Base-by-base conservation (phyloP, 2,888 invertebrate species). In the Caenorhabditis sp. region DNA sequence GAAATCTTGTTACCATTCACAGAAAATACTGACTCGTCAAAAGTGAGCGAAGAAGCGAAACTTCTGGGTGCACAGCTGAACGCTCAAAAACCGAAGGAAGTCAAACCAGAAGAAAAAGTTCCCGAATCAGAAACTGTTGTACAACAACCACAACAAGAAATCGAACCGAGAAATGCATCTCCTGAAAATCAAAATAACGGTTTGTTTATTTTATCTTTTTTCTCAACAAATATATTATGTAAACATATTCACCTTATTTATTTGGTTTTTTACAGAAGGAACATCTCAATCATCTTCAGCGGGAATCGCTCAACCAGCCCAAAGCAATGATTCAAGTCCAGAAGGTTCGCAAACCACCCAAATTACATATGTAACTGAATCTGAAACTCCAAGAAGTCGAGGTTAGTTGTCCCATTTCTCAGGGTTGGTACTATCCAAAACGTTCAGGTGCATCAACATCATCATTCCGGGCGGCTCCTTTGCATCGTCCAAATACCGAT, bases 1-100 rank as follows among this genome's bases (percentile, higher is more conserved):
- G 64, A 78, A 38, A 76, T 67, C 10, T 67, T 83, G 7, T 53
- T 68, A 21, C 72, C 77, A 12, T 62, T 77, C 8, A 67, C 69
- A 10, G 80, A 77, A 60, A 78, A 76, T 23, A 69, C 67, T 23
- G 59, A 73, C 23, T n/a, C 21, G 5, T 53, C 49, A 3, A 65
- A 67, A 53, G 67, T 52, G 8, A 60, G n/a, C 0, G 67, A 70
- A 38, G 76, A 78, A 36, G 78, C 76, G 12, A 76, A 66, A 23
- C 53, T 57, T n/a, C 38, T 78, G 25, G 78, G 73, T 1, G 52
- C 62, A 0, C 63, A 78, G 61, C 20, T 78, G 2, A 68, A 70
- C 8, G 53, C 25, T 17, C 25, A 23, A 53, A 53, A 23, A 23
- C 25, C 25, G 1, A 23, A 53, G 23, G 53, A 53, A 23, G 53